A percentile compares a stretch with the other conserved stretches of the same genome.
phyloP scores from a whole-genome alignment of 1,140 invertebrate species.

The Solenopsis fugax region DNA sequence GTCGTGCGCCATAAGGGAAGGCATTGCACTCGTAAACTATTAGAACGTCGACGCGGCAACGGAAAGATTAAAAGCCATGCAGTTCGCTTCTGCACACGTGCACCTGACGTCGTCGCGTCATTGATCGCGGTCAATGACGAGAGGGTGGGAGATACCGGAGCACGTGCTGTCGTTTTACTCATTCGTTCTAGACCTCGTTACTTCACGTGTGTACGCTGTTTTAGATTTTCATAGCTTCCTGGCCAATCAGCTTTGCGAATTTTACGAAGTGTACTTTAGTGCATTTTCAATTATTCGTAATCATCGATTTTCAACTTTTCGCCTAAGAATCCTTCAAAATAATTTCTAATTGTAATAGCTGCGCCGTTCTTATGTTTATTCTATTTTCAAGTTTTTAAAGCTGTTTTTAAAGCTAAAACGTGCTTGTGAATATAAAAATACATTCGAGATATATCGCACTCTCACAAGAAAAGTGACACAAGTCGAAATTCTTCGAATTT shows the following conservation, averaged over 20 bases:
- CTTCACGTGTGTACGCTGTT: background rate
- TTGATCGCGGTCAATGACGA: conserved; percentile 59
- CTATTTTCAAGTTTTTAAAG: background rate
- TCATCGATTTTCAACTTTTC: background rate
- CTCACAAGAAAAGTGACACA: no score
- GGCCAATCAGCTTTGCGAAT: background rate
- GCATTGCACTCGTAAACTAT: conserved; percentile 50
- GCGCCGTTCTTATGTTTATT: background rate
- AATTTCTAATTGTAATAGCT: background rate
- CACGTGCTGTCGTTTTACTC: conserved; percentile 43
- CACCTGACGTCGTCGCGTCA: conserved; percentile 47
- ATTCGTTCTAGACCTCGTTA: conserved; percentile 12
- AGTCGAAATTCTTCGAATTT: no score
- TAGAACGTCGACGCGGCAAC: conserved; percentile 38
- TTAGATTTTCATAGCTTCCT: background rate
- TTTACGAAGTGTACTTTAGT: background rate
- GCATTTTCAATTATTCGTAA: background rate
- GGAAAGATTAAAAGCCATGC: conserved; percentile 48
- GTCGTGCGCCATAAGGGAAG: conserved; percentile 2
- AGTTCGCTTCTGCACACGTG: conserved; percentile 49
- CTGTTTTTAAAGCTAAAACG: background rate
- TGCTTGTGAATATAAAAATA: background rate
- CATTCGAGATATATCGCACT: no score
- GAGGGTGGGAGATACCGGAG: background rate
- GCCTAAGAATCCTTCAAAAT: background rate